A percentile compares a stretch with the other conserved stretches of the same genome.
Evolutionary conservation across 1,140 invertebrate species (phyloP).

Genomic region (Atta cephalotes): DNA sequence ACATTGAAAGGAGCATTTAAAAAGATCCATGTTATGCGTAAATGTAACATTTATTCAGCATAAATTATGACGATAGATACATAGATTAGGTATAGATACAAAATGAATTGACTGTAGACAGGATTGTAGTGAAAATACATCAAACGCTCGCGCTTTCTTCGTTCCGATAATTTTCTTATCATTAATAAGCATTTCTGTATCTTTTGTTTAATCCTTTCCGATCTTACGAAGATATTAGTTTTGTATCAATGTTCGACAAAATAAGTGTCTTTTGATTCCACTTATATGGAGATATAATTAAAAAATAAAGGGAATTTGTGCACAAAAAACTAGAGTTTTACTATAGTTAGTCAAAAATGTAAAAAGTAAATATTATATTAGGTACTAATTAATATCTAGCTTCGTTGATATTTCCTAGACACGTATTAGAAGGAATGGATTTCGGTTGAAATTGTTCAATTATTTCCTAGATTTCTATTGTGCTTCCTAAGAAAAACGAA

Average conservation of each 20-base stretch:
- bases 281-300: not conserved
- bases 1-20: not conserved
- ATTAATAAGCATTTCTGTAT: conserved; percentile 20
- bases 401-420: not conserved
- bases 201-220: not conserved
- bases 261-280: conserved; percentile 11
- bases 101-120: conserved; percentile 86
- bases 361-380: not conserved
- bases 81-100: conserved; percentile 84
- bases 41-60: conserved; percentile 86
- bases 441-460: too few species aligned
- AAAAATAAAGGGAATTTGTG: not conserved
- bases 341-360: not conserved
- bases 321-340: not conserved
- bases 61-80: conserved; percentile 86
- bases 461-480: too few species aligned
- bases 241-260: not conserved
- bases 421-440: too few species aligned
- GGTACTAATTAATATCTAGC: not conserved
- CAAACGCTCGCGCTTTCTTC: conserved; percentile 77
- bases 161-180: conserved; percentile 69
- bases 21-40: conserved; percentile 77
- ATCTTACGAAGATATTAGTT: not conserved
- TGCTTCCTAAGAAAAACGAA: too few species aligned
- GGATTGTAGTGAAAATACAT: conserved; percentile 86